Evolutionary conservation across 2,888 invertebrate genomes (phyloP), one percentile per base, ranked within the genome.

Genomic region (Apamea anceps): DNA sequence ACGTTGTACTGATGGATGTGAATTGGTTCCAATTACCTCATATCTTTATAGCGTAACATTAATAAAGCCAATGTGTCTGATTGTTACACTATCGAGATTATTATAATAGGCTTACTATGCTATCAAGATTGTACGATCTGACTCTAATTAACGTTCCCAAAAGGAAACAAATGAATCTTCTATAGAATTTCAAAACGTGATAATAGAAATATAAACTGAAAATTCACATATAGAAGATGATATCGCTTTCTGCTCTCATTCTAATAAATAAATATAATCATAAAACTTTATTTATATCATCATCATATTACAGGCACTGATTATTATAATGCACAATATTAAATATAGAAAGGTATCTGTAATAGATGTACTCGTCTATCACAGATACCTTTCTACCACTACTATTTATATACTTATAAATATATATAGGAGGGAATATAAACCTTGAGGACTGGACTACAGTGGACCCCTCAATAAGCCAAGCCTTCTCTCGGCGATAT

Each of bases 1-100:
- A 48, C 45, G n/a, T 65, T 72, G 81, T 65, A 81, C 54, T 54
- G 12, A 37, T 45, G 18, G 2, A 48, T 75, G 15, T 60, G 48
- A 25, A 65, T 66, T 66, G 18, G 7, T 28, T 13, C 45, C 48
- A 48, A 81, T 79, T 81, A 48, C 32, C 54, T 28, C 25, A 1
- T 48, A 73, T 74, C 65, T 79, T 37, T 37, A 48, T 13, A 63
- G 21, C 15, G 2, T 13, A 54, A 42, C 5, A 32, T 32, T 70
- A 71, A 79, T 28, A 7, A 81, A 73, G 32, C 3, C 57, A 57
- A 28, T 66, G 18, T 37, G 63, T 65, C 28, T 37, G 57, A 57
- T 81, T n/a, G 21, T 18, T 18, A 32, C n/a, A 42, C 42, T 80
- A 66, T 65, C 48, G 48, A 28, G 48, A 79, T 81, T 73, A 79